Evolutionary conservation across 2,888 invertebrate species (phyloP).

Genomic region (Lobophora halterata): DNA sequence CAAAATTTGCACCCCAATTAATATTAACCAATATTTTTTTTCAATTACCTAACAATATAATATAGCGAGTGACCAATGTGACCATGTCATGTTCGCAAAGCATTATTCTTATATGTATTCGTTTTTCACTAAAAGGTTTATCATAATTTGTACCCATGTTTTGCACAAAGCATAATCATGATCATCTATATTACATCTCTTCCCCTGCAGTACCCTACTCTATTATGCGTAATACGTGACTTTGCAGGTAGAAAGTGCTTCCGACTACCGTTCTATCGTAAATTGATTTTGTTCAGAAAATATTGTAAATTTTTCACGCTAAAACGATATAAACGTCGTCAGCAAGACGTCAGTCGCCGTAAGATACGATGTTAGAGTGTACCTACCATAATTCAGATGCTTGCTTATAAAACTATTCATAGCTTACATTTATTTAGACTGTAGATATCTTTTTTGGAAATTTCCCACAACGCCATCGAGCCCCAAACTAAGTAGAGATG

Average conservation of each 20-base stretch:
- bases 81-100: no score
- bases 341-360: conserved; percentile 41
- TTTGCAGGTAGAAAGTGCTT: conserved; percentile 54
- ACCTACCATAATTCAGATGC: neutral
- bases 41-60: no score
- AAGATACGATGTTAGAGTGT: conserved; percentile 30
- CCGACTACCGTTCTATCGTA: conserved; percentile 60
- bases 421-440: no score
- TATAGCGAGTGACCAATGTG: no score
- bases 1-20: no score
- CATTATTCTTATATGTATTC: no score
- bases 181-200: conserved; percentile 48
- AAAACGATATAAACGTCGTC: conserved; percentile 41
- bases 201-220: conserved; percentile 50
- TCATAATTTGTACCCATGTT: conserved; percentile 7
- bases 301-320: conserved; percentile 62
- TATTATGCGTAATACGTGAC: conserved; percentile 63
- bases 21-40: no score
- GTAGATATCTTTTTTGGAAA: no score
- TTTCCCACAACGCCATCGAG: no score
- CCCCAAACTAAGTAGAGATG: no score
- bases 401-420: no score
- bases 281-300: conserved; percentile 69
- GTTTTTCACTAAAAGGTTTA: no score
- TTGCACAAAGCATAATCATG: conserved; percentile 33